Evolutionary conservation across 2,113 vertebrate genomes (phyloP), one percentile per base, ranked within the genome.

Genomic region (Nesoenas mayeri): DNA sequence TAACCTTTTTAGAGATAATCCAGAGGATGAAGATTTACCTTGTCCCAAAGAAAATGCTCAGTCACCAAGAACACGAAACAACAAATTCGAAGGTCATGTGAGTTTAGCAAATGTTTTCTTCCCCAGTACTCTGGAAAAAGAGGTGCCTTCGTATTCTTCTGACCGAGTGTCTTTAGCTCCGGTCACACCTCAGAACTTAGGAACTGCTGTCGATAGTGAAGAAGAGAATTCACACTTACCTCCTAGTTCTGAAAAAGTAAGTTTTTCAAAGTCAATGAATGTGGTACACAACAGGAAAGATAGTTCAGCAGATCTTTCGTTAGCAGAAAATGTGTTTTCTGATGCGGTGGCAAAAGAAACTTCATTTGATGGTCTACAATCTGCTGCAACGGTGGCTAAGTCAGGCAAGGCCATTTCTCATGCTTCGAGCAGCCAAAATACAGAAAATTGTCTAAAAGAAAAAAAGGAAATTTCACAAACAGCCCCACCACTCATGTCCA

Each of bases 1-100:
- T 91, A 88, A 91, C 26, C 82, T 98, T 64, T 97, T 98, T 18
- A 96, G 96, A 77, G 96, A 95, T 38, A 96, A 97, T 78, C 25
- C 93, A 57, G 96, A 97, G 70, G 95, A 95, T 57, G 71, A 61
- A 16, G 69, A 94, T 89, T 81, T 88, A 50, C 74, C 95, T 65
- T 60, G 88, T 67, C 50, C 93, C 64, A 57, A 44, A 47, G 96
- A 95, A 73, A 93, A 95, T 57, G 40, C 16, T 85, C 77, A 69
- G n/a, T 60, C 89, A 34, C 80, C 89, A 66, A 80, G 57, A 83
- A 74, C 53, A 82, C 47, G 1, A 66, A 85, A n/a, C 53, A 94
- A 93, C 61, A 88, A 85, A 78, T 92, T 85, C 2, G 87, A 97
- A 93, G 95, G 72, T 67, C 58, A 11, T 25, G 22, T 84, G 38